These are phyloP conservation scores for Cliona cf. orientalis DNA, from an alignment of 37 sponge, comb jelly and placozoan genomes.

Conservation along the genomic window DNA sequence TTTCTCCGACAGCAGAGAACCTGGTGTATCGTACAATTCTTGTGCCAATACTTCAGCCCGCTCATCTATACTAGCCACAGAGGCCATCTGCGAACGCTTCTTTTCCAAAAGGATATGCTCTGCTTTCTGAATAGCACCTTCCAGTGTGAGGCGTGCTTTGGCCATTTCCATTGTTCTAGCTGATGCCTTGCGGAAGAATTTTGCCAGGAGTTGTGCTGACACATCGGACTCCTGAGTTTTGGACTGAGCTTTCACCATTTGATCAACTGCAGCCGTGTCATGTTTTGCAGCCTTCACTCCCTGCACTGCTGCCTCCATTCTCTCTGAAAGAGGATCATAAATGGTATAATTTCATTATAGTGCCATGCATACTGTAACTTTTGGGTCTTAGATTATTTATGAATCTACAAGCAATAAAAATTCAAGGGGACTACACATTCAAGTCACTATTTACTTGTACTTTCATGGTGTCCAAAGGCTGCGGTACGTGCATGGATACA, in stretches of 20 bases:
- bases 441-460: no score
- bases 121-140: constrained; percentile 28
- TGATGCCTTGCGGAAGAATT: constrained; percentile 34
- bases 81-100: background rate
- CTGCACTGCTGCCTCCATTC: background rate
- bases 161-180: constrained; percentile 14
- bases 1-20: constrained; percentile 35
- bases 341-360: no score
- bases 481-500: no score
- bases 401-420: no score
- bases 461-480: no score
- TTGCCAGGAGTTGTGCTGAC: background rate
- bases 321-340: no score
- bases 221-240: background rate
- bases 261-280: background rate
- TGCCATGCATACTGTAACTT: no score
- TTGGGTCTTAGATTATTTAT: no score
- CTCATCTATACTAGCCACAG: constrained; percentile 1
- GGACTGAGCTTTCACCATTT: background rate
- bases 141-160: constrained; percentile 17
- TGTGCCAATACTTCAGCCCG: constrained; percentile 48
- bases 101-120: constrained; percentile 20
- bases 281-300: background rate
- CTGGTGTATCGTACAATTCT: constrained; percentile 41
- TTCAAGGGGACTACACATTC: no score